phyloP scores from a whole-genome alignment of 2,113 vertebrate genomes.

The Sus scrofa region T2T-Sscrofa CM000826.6:46711001-46711500 shows the following conservation, averaged over 20 bases:
- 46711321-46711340: conserved; percentile 67
- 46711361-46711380: neutral
- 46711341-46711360: conserved; percentile 48
- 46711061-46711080: conserved; percentile 20
- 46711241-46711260: conserved; percentile 33
- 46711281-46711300: neutral
- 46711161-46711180: conserved; percentile 95
- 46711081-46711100: conserved; percentile 78
- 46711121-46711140: conserved; percentile 90
- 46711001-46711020: conserved; percentile 43
- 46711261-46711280: conserved; percentile 46
- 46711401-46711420: conserved; percentile 38
- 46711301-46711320: conserved; percentile 56
- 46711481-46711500: conserved; percentile 49
- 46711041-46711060: conserved; percentile 22
- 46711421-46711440: neutral
- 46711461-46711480: neutral
- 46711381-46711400: conserved; percentile 37
- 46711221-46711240: conserved; percentile 74
- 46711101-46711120: conserved; percentile 89
- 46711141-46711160: conserved; percentile 92
- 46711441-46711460: conserved; percentile 72
- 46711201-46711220: conserved; percentile 95
- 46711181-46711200: conserved; percentile 95
- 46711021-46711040: conserved; percentile 39